These are phyloP conservation scores for Phortica variegata DNA, from an alignment of 1,140 invertebrate species.

Conservation along the genomic window DNA sequence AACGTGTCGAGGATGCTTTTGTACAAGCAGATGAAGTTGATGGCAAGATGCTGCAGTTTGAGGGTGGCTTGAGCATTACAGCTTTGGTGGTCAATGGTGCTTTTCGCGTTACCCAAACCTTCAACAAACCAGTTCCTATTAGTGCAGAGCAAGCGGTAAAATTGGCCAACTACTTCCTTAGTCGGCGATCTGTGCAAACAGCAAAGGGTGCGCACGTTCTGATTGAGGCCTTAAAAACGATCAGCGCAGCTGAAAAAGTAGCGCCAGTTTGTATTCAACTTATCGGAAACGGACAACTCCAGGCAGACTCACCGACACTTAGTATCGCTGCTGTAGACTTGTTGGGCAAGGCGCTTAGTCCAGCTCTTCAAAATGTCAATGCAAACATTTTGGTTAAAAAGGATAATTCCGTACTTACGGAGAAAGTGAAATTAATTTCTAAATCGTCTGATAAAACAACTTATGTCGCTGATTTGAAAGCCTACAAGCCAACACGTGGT, in stretches of 20 bases:
- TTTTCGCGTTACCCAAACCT: conserved; percentile 68
- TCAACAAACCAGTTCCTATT: conserved; percentile 72
- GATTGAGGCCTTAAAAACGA: conserved; percentile 72
- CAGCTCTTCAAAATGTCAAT: conserved; percentile 27
- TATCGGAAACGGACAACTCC: conserved; percentile 72
- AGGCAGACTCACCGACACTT: conserved; percentile 69
- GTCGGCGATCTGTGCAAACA: conserved; percentile 84
- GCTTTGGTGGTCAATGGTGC: conserved; percentile 60
- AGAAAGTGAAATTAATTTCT: conserved; percentile 37
- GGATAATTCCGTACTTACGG: conserved; percentile 38
- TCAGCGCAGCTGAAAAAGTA: conserved; percentile 40
- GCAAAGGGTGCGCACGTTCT: conserved; percentile 78
- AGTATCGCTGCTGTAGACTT: conserved; percentile 80
- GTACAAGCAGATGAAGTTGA: conserved; percentile 95
- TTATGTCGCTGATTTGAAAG: conserved; percentile 78
- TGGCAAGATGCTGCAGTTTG: conserved; percentile 85
- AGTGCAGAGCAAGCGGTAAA: conserved; percentile 81
- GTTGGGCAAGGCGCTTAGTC: conserved; percentile 71
- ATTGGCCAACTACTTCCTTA: conserved; percentile 88
- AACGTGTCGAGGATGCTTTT: conserved; percentile 86
- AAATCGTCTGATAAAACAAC: conserved; percentile 64
- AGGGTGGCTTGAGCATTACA: conserved; percentile 77
- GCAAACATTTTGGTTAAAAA: conserved; percentile 42
- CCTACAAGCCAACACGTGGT: conserved; percentile 77
- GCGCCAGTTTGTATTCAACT: conserved; percentile 76